phyloP scores from a whole-genome alignment of 2,888 invertebrate genomes.

The Ichneumoninae sp. region DNA sequence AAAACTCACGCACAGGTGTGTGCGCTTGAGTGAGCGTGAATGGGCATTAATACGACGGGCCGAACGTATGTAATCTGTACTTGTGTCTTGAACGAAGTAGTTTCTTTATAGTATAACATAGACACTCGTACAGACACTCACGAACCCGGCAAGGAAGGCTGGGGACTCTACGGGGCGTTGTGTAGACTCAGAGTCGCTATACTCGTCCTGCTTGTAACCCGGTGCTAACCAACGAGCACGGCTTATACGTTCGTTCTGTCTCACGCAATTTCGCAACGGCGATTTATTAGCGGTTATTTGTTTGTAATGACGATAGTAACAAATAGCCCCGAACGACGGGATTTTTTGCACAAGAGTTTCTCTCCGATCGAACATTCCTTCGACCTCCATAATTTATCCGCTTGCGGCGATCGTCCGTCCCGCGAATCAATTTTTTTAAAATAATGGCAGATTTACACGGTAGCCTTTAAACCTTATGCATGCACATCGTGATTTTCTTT shows the following conservation, averaged over 20 bases:
- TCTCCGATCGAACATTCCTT: background rate
- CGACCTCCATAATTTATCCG: background rate
- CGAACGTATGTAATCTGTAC: constrained; percentile 32
- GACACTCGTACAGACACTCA: constrained; percentile 7
- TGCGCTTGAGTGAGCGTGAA: constrained; percentile 9
- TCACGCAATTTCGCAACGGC: constrained; percentile 65
- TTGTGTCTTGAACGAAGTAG: constrained; percentile 11
- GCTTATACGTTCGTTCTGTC: constrained; percentile 1
- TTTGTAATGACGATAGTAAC: constrained; percentile 62
- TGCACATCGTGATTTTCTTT: background rate
- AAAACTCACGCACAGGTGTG: constrained; percentile 8
- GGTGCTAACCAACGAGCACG: constrained; percentile 4
- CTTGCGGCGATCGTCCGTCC: background rate
- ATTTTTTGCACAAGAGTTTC: constrained; percentile 8
- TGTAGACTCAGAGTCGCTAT: background rate
- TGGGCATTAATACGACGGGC: constrained; percentile 50
- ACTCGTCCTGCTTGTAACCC: constrained; percentile 10
- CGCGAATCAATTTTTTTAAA: background rate
- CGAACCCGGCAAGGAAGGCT: background rate
- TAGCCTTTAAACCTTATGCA: background rate
- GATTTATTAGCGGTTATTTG: constrained; percentile 71
- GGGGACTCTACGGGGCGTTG: background rate
- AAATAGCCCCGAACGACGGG: constrained; percentile 3
- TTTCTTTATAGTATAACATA: constrained; percentile 2
- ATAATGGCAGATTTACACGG: background rate